Percentiles rank a stretch among this genome's conserved stretches.
phyloP scores from a whole-genome alignment of 2,113 vertebrate species.

The Nothobranchius furzeri region DNA sequence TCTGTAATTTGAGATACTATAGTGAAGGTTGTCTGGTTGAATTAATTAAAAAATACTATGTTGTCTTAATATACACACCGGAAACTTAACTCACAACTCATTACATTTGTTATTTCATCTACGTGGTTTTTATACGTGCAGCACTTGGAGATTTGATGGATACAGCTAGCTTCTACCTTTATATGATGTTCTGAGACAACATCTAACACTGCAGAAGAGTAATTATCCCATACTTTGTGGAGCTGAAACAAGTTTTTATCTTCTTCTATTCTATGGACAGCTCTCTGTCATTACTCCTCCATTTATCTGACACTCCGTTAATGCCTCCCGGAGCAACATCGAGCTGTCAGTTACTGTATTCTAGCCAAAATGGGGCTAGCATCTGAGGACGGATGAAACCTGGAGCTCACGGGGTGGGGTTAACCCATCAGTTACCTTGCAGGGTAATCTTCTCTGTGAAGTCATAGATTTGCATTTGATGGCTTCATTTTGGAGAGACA shows the following conservation, averaged over 20 bases:
- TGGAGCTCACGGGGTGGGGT: background rate
- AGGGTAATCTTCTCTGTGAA: constrained; percentile 33
- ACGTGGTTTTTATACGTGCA: constrained; percentile 17
- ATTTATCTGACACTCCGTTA: constrained; percentile 54
- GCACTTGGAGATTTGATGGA: constrained; percentile 7
- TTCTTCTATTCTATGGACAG: constrained; percentile 17
- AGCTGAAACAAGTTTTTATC: constrained; percentile 29
- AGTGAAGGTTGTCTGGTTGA: constrained; percentile 39
- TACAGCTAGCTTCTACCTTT: constrained; percentile 24
- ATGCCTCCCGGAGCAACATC: constrained; percentile 43
- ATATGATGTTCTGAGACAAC: constrained; percentile 30
- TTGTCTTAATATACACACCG: constrained; percentile 29
- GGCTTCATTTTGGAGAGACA: constrained; percentile 69
- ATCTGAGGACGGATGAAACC: constrained; percentile 28
- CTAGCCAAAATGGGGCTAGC: constrained; percentile 51
- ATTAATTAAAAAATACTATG: constrained; percentile 55
- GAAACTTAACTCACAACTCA: constrained; percentile 25
- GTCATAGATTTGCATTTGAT: constrained; percentile 49
- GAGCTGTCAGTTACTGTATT: constrained; percentile 58
- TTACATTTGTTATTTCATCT: constrained; percentile 30
- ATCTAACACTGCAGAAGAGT: constrained; percentile 33
- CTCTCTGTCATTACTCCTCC: constrained; percentile 48
- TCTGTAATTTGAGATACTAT: constrained; percentile 69
- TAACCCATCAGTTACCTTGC: constrained; percentile 14
- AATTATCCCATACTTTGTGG: constrained; percentile 57